Base-by-base conservation (phyloP, 2,888 invertebrate genomes). In the Ferdinandea cuprea region DNA sequence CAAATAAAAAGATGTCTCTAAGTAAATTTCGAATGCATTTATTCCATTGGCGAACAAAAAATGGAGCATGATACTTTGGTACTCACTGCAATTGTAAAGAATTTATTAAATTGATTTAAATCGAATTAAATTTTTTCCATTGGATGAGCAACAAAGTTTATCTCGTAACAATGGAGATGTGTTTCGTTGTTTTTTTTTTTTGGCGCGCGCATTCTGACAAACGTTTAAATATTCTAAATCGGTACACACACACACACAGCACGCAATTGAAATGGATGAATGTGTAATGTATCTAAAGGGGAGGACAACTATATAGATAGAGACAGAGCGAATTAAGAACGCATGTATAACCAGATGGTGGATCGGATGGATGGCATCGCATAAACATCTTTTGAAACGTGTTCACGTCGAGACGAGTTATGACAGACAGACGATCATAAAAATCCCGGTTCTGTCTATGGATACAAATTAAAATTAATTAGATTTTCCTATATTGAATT, bases 21-120 rank as follows among this genome's bases (percentile, higher is more conserved):
- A 58, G n/a, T 37, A 48, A 69, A 63, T 52, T 40, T 37, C 73
- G 73, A 52, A 72, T 63, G 61, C 6, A 42, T 42, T 50, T 15
- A n/a, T n/a, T 48, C 30, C 69, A 48, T 71, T 44, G 30, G 40
- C 56, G 19, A 37, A 56, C n/a, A 21, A 44, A 30, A 30, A 30
- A 7, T 40, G 15, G 42, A 42, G n/a, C 8, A 32, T 25, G 11
- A n/a, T 13, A 32, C 40, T 17, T 54, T 15, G 11, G 3, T 54
- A 13, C 35, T 50, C 48, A 15, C 8, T 68, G 56, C 46, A 80
- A 73, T 76, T 81, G 69, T 69, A 59, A 65, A 42, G 80, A 81
- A 81, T 81, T 80, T 76, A 52, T 83, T 83, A 72, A 83, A 83
- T 83, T 83, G 83, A 83, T 83, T 83, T 83, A 78, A 83, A 83